Conservation (phyloP, 2,113 vertebrate species). For the Strigops habroptila region DNA sequence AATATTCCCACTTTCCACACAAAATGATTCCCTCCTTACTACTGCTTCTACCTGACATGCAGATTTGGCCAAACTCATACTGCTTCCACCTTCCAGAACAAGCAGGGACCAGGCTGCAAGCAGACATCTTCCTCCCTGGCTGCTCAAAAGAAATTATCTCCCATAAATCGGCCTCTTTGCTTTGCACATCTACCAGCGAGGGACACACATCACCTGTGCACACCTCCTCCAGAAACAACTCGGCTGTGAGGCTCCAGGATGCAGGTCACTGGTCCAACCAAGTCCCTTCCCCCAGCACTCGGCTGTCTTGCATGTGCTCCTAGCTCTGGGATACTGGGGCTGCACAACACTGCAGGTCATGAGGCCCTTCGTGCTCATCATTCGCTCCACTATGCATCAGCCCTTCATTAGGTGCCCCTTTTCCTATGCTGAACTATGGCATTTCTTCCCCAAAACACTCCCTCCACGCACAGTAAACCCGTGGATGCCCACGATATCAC, state of each 20-base stretch:
- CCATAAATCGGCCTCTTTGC: background rate
- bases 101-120: background rate
- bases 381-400: background rate
- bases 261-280: background rate
- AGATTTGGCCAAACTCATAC: background rate
- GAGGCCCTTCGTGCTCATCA: background rate
- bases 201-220: background rate
- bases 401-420: background rate
- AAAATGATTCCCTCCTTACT: background rate
- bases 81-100: background rate
- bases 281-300: background rate
- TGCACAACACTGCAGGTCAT: rapidly evolving
- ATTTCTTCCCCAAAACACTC: background rate
- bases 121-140: background rate
- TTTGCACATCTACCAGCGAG: background rate
- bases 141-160: background rate
- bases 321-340: background rate
- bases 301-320: background rate
- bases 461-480: background rate
- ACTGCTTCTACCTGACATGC: background rate
- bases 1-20: background rate
- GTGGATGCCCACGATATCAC: background rate
- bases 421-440: background rate
- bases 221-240: background rate
- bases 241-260: background rate